These are phyloP conservation scores for Andrena flavipes DNA, from an alignment of 2,888 invertebrate genomes.

Conservation along the genomic window DNA sequence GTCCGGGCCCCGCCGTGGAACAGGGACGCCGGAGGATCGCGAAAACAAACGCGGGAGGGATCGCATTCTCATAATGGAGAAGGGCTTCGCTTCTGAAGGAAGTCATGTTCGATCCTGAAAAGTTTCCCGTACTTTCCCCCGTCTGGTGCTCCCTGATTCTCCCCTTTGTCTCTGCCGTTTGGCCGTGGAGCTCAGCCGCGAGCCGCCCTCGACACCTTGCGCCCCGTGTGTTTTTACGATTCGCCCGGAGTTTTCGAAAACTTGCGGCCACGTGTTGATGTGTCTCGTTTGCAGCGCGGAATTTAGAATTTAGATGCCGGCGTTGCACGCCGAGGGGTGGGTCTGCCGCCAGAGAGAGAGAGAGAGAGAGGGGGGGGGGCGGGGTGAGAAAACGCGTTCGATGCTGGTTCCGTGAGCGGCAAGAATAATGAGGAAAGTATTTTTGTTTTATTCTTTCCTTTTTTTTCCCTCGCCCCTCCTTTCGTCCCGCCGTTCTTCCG, in stretches of 20 bases:
- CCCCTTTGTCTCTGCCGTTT: conserved; percentile 21
- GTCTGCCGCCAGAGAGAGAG: neutral
- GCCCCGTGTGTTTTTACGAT: conserved; percentile 50
- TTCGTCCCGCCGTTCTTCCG: neutral
- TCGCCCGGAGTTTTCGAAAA: conserved; percentile 42
- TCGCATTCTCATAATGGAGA: conserved; percentile 70
- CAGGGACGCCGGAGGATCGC: conserved; percentile 39
- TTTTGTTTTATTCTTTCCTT: conserved; percentile 1
- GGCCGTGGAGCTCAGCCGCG: conserved; percentile 13
- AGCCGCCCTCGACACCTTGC: conserved; percentile 41
- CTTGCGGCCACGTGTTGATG: conserved; percentile 28
- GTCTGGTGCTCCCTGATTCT: conserved; percentile 29
- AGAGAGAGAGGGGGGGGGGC: no score
- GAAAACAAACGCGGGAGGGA: conserved; percentile 66
- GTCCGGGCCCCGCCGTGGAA: neutral
- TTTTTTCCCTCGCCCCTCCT: neutral
- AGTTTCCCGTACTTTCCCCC: conserved; percentile 64
- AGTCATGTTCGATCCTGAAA: conserved; percentile 70
- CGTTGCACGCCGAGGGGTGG: neutral
- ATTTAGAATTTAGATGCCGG: conserved; percentile 43
- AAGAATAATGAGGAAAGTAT: neutral
- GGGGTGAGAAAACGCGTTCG: neutral
- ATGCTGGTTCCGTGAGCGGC: neutral
- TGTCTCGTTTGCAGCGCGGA: conserved; percentile 15
- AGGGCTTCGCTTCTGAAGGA: conserved; percentile 60